phyloP scores from a whole-genome alignment of 2,113 vertebrate genomes.

The Corvus hawaiiensis region DNA sequence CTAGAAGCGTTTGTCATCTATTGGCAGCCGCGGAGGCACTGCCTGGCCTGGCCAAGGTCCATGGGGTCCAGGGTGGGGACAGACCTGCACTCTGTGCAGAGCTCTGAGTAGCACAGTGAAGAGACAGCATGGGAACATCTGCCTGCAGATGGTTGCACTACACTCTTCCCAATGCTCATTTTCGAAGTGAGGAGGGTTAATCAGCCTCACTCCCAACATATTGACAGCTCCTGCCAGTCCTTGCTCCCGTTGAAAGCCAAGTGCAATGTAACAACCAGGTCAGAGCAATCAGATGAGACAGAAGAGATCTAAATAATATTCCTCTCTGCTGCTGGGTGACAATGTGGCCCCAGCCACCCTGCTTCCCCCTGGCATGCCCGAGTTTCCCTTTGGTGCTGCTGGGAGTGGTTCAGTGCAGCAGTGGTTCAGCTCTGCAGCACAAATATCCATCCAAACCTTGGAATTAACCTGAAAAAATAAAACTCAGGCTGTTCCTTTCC shows the following conservation, averaged over 20 bases:
- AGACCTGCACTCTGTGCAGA: fast-evolving
- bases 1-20: fast-evolving
- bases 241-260: fast-evolving
- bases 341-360: fast-evolving
- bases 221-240: neutral
- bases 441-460: neutral
- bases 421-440: neutral
- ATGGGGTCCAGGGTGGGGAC: neutral
- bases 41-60: neutral
- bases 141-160: neutral
- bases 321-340: neutral
- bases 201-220: neutral
- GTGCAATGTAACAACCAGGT: neutral
- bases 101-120: neutral
- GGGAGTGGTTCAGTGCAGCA: fast-evolving
- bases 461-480: neutral
- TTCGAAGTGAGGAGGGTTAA: neutral
- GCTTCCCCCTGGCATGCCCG: neutral
- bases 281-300: neutral
- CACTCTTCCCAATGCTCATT: fast-evolving
- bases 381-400: neutral
- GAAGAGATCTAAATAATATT: neutral
- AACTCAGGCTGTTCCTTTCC: neutral
- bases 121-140: neutral
- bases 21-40: neutral